A percentile compares a stretch with the other conserved stretches of the same genome.
Evolutionary conservation across 2,113 vertebrate species (phyloP).

Genomic region (Danionella cerebrum): DNA sequence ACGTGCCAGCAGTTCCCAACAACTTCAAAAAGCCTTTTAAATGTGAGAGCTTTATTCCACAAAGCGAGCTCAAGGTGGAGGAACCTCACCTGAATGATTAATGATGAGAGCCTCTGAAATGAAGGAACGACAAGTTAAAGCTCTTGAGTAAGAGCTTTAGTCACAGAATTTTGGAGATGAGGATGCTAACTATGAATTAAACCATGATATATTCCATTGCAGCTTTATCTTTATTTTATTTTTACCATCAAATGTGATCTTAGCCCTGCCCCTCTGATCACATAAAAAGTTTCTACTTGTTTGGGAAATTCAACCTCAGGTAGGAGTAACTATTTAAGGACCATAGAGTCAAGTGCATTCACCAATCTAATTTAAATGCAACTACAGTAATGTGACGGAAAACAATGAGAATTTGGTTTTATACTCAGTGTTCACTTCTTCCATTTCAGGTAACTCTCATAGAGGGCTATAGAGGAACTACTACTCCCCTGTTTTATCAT

Average conservation of each 20-base stretch:
- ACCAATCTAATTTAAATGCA: background rate
- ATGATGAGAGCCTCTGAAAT: background rate
- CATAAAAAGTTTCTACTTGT: too few relatives aligned
- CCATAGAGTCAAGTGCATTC: too few relatives aligned
- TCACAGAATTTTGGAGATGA: background rate
- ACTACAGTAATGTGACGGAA: background rate
- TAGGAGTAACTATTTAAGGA: too few relatives aligned
- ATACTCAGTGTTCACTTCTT: background rate
- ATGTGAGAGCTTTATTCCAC: background rate
- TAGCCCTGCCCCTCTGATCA: too few relatives aligned
- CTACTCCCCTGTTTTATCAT: background rate
- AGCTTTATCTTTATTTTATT: too few relatives aligned
- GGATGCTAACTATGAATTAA: background rate
- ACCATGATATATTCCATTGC: too few relatives aligned
- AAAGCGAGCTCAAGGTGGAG: background rate
- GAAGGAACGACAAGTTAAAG: background rate
- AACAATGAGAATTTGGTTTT: background rate
- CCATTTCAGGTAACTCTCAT: background rate
- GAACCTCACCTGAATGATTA: background rate
- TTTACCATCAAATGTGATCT: too few relatives aligned
- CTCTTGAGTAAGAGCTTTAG: background rate
- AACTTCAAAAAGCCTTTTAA: slow-evolving; percentile 23
- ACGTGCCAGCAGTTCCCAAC: slow-evolving; percentile 14
- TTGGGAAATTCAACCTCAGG: too few relatives aligned
- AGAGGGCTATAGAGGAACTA: background rate